Evolutionary conservation across 35 echinoderm and acorn worm genomes (phyloP).

Genomic region (Heliocidaris tuberculata): DNA sequence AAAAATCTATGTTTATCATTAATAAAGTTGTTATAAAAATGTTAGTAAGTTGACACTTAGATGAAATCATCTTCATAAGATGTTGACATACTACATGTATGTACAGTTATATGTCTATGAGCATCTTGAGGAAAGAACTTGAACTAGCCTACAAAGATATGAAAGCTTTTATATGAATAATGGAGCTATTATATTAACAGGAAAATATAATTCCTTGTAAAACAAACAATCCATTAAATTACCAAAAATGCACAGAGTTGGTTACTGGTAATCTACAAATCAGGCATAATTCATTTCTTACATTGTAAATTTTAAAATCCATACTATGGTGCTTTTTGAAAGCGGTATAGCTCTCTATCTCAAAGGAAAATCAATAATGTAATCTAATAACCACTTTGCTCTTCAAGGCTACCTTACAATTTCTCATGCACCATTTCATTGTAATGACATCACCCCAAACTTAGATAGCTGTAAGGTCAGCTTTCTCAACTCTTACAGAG

Average conservation of each 20-base stretch:
- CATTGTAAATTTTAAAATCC: background rate
- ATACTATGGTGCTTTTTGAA: background rate
- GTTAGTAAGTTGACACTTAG: background rate
- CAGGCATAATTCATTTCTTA: background rate
- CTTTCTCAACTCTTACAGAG: background rate
- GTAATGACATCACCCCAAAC: background rate
- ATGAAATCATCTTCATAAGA: background rate
- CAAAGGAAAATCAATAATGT: background rate
- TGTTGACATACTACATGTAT: background rate
- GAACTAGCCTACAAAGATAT: too few relatives aligned
- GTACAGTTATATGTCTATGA: background rate
- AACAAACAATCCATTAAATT: background rate
- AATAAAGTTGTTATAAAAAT: too few relatives aligned
- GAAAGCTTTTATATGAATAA: too few relatives aligned
- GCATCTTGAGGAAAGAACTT: background rate
- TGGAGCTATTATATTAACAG: too few relatives aligned
- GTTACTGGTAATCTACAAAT: background rate
- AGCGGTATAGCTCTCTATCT: background rate
- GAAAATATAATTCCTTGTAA: background rate
- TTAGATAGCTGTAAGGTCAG: background rate
- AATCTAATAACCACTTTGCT: conserved; percentile 12
- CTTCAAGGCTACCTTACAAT: background rate
- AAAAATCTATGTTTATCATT: too few relatives aligned
- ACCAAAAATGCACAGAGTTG: background rate
- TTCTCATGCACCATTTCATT: background rate